Percentiles rank a stretch among this genome's conserved stretches.
phyloP scores from a whole-genome alignment of 2,888 invertebrate species.

The Cephonodes hylas region DNA sequence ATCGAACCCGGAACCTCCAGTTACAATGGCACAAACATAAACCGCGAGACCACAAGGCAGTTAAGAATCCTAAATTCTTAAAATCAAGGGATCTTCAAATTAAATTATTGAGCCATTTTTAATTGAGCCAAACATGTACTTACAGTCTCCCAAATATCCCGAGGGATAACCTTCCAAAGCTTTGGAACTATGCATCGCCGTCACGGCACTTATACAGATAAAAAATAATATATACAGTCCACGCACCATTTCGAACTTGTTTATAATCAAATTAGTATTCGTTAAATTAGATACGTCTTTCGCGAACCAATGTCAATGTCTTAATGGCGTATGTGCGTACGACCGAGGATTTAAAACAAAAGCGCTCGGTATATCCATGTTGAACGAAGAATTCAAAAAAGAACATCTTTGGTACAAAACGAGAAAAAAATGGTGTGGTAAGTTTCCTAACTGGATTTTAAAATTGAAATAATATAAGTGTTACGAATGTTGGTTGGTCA shows the following conservation, averaged over 20 bases:
- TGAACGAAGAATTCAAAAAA: neutral
- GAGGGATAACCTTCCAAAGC: constrained; percentile 53
- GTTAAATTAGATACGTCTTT: neutral
- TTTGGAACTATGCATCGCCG: constrained; percentile 46
- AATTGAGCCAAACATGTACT: too few species aligned
- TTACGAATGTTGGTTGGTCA: too few species aligned
- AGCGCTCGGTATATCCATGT: neutral
- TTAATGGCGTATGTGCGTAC: constrained; percentile 16
- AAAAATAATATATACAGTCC: constrained; percentile 6
- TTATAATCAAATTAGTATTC: neutral
- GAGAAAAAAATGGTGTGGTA: too few species aligned
- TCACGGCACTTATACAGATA: constrained; percentile 26
- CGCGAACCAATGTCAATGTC: constrained; percentile 22
- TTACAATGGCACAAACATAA: too few species aligned
- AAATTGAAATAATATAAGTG: too few species aligned
- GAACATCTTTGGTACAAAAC: neutral
- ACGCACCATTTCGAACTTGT: neutral
- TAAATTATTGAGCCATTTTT: too few species aligned
- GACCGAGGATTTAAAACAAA: constrained; percentile 1
- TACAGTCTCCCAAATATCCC: constrained; percentile 59
- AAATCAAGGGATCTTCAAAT: too few species aligned
- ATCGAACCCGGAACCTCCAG: too few species aligned
- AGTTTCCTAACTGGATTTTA: too few species aligned
- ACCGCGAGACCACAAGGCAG: too few species aligned
- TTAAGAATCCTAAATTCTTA: too few species aligned